Percentiles rank a stretch among this genome's conserved stretches.
Evolutionary conservation across 2,888 invertebrate genomes (phyloP).

Genomic region (Ephialtes manifestator): DNA sequence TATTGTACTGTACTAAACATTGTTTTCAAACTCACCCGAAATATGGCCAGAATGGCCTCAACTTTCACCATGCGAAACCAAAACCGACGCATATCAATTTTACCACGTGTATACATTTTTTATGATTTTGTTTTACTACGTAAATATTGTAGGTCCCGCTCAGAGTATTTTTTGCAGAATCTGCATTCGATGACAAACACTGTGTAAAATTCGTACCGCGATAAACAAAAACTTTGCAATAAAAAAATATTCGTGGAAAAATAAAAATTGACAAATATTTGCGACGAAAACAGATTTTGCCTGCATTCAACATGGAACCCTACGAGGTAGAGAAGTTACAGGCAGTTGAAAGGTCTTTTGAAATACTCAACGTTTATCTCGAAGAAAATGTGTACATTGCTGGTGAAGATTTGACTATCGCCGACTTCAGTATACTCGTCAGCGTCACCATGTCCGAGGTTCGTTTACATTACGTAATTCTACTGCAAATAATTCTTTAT

Average conservation of each 20-base stretch:
- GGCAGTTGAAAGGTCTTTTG: conserved; percentile 88
- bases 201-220: not conserved
- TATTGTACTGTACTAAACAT: no score
- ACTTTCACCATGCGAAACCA: no score
- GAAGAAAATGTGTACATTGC: conserved; percentile 89
- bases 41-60: no score
- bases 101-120: no score
- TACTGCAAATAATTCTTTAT: not conserved
- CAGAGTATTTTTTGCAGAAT: no score
- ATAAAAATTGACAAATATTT: not conserved
- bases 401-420: conserved; percentile 90
- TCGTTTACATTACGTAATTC: conserved; percentile 55
- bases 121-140: no score
- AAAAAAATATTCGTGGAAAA: no score
- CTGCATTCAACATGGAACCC: conserved; percentile 86
- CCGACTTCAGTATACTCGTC: conserved; percentile 89
- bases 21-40: no score
- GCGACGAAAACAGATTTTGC: conserved; percentile 87
- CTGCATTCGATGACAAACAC: not conserved
- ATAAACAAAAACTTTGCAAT: no score
- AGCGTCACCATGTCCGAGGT: conserved; percentile 88
- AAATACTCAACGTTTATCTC: conserved; percentile 88
- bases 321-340: conserved; percentile 80
- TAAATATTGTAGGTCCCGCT: no score
- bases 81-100: no score